Evolutionary conservation across 1,140 invertebrate genomes (phyloP).

Genomic region (Scylla paramamosain): DNA sequence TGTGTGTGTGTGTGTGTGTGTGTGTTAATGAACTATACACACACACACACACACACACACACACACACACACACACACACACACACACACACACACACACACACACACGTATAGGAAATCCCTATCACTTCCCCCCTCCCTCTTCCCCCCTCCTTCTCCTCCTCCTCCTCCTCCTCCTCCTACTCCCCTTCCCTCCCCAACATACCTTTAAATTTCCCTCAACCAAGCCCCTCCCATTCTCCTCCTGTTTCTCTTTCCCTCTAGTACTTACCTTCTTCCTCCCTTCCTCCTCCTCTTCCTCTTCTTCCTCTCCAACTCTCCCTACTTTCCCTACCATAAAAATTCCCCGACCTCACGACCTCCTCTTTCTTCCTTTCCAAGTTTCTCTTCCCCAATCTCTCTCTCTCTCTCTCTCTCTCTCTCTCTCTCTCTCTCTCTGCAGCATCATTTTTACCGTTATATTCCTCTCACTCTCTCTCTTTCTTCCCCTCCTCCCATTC

Average conservation of each 20-base stretch:
- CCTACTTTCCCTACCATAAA: not conserved
- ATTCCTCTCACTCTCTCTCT: not conserved
- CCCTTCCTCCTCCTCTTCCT: not conserved
- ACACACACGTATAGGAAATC: too few relatives aligned
- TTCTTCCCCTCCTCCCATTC: too few relatives aligned
- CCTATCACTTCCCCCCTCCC: not conserved
- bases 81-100: too few relatives aligned
- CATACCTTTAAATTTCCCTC: not conserved
- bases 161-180: not conserved
- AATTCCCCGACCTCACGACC: not conserved
- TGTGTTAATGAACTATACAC: too few relatives aligned
- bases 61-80: too few relatives aligned
- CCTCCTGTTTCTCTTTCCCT: too few relatives aligned
- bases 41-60: too few relatives aligned
- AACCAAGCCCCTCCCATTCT: not conserved
- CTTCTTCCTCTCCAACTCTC: not conserved
- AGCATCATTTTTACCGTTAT: not conserved
- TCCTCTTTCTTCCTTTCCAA: not conserved
- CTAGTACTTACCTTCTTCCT: not conserved
- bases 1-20: too few relatives aligned
- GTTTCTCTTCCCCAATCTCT: not conserved
- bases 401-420: not conserved
- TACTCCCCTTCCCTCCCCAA: not conserved
- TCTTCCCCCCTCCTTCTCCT: not conserved
- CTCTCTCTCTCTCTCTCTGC: not conserved